Evolutionary conservation across 2,113 vertebrate genomes (phyloP), one percentile per base, ranked within the genome.

Genomic region (Arothron firmamentum): DNA sequence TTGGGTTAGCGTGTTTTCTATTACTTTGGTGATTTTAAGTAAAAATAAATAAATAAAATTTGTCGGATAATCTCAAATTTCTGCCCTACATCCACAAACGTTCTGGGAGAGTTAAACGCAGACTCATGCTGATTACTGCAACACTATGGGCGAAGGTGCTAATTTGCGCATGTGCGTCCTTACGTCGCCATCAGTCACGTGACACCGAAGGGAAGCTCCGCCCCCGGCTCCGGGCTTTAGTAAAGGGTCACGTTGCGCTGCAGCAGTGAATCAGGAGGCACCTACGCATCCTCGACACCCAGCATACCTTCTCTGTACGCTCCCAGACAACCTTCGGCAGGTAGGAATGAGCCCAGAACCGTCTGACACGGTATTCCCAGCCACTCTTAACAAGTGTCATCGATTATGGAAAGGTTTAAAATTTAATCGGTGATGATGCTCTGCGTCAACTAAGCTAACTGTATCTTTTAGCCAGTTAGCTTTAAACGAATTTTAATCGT

Each of bases 191-290:
- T 5, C 6, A 56, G 13, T 62, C 58, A 41, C 20, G 14, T 85
- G 79, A 81, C 78, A 76, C 48, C 1, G 13, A 3, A 48, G 12
- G 0, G 3, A 7, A 17, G 70, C 83, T 19, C 83, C 85, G 70
- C 89, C 88, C 76, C 34, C 12, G 1, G 4, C 23, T 56, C 16
- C 9, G 60, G 65, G 19, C 19, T 84, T 84, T 85, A 78, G 51
- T 81, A 75, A 81, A 88, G 76, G 77, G 87, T 91, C 90, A 91
- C 90, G 90, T 92, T 87, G 87, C 88, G 74, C 77, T 90, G 90
- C 90, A 82, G 88, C 84, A 88, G 51, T 70, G 75, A 78, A 66
- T 69, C 73, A 61, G 69, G 49, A 80, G 79, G 74, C 70, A 42
- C 12, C 42, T 28, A 2, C 2, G 18, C 74, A 85, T 79, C 85